Evolutionary conservation across 2,113 vertebrate species (phyloP).

Genomic region (Nipponia nippon): DNA sequence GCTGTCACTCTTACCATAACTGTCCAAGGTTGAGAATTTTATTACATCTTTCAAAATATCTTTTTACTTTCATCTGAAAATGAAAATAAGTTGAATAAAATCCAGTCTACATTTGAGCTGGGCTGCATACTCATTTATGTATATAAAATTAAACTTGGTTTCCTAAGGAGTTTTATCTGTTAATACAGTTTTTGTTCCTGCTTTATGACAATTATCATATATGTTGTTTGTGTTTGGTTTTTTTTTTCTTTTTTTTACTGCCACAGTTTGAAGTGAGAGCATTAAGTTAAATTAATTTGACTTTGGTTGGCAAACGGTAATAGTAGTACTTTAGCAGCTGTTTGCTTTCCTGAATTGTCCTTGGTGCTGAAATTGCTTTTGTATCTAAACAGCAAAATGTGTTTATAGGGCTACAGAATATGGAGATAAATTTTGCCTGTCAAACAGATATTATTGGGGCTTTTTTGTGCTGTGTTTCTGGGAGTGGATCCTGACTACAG

Average conservation of each 20-base stretch:
- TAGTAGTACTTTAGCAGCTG: constrained; percentile 33
- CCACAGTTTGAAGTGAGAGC: neutral
- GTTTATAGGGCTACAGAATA: constrained; percentile 68
- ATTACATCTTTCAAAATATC: constrained; percentile 25
- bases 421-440: constrained; percentile 80
- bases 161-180: constrained; percentile 28
- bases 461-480: constrained; percentile 67
- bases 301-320: neutral
- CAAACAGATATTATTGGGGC: constrained; percentile 61
- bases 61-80: constrained; percentile 30
- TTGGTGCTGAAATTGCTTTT: constrained; percentile 77
- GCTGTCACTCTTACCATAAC: constrained; percentile 7
- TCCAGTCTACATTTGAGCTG: neutral
- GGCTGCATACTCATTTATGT: neutral
- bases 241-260: neutral
- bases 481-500: constrained; percentile 40
- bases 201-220: constrained; percentile 18
- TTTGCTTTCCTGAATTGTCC: constrained; percentile 79
- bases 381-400: constrained; percentile 61
- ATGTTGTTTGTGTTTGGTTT: neutral
- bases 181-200: neutral
- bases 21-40: constrained; percentile 33
- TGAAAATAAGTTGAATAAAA: constrained; percentile 51
- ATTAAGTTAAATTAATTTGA: constrained; percentile 60
- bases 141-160: neutral